These are phyloP conservation scores for Oscheius myriophilus DNA, from an alignment of 2,888 invertebrate genomes.

Conservation along the genomic window DNA sequence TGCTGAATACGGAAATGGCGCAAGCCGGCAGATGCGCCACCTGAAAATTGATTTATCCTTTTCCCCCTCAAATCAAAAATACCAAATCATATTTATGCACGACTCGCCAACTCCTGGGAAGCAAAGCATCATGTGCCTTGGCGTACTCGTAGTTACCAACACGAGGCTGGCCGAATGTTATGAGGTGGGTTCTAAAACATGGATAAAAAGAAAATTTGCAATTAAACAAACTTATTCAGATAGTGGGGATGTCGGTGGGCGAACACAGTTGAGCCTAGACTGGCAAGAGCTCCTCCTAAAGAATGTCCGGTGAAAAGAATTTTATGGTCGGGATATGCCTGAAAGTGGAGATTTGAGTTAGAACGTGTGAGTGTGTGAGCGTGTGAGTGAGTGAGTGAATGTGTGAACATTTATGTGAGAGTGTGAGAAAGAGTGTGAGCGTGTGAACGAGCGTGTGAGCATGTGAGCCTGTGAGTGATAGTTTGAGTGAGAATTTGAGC, in stretches of 20 bases:
- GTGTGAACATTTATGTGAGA: background rate
- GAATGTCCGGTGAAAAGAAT: conserved; percentile 67
- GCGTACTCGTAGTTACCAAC: conserved; percentile 67
- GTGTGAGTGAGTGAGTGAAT: background rate
- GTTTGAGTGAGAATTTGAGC: background rate
- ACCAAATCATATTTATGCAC: conserved; percentile 62
- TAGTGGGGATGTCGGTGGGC: conserved; percentile 45
- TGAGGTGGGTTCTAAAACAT: conserved; percentile 36
- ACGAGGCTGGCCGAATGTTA: conserved; percentile 68
- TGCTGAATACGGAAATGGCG: conserved; percentile 33
- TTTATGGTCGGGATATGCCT: conserved; percentile 40
- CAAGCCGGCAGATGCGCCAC: conserved; percentile 66
- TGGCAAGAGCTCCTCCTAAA: conserved; percentile 64
- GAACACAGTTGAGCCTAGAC: conserved; percentile 61
- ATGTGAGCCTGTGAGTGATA: conserved; percentile 24
- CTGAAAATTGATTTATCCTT: conserved; percentile 24
- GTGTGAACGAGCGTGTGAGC: background rate
- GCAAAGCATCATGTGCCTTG: conserved; percentile 51
- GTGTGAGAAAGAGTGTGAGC: background rate
- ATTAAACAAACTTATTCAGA: conserved; percentile 7
- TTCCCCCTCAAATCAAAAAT: background rate
- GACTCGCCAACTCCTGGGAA: conserved; percentile 56
- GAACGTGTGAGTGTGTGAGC: background rate
- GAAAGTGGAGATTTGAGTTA: background rate
- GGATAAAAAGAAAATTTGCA: background rate